These are phyloP conservation scores for Corythucha ciliata DNA, from an alignment of 2,888 invertebrate genomes.

Conservation along the genomic window DNA sequence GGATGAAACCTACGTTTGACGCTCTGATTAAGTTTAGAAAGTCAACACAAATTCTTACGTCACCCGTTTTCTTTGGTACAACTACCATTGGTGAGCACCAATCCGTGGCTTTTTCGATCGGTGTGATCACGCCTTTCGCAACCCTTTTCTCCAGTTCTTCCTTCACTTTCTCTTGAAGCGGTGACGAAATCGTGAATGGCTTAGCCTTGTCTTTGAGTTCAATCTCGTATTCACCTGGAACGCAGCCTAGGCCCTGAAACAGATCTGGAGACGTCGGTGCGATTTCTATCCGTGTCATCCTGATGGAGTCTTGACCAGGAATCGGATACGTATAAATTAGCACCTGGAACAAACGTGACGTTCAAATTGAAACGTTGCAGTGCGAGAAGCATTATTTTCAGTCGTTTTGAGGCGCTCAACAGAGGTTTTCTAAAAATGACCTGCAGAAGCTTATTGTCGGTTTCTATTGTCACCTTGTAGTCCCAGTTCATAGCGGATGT, in stretches of 20 bases:
- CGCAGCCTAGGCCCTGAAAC: conserved; percentile 4
- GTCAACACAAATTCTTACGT: conserved; percentile 20
- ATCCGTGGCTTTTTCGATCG: conserved; percentile 6
- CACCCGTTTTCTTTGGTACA: conserved; percentile 10
- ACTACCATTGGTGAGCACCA: conserved; percentile 21
- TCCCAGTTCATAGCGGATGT: no score
- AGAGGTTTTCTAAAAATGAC: no score
- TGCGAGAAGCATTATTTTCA: no score
- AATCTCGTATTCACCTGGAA: conserved; percentile 11
- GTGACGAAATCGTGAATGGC: background rate
- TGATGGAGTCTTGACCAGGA: no score
- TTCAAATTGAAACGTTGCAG: no score
- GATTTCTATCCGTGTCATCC: no score
- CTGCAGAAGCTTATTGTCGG: no score
- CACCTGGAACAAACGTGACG: no score
- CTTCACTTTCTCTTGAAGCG: background rate
- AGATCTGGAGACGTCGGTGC: background rate
- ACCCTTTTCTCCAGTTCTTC: conserved; percentile 12
- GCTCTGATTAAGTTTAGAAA: conserved; percentile 19
- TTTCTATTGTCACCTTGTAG: no score
- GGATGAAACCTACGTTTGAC: conserved; percentile 11
- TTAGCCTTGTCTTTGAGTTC: background rate
- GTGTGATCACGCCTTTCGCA: background rate
- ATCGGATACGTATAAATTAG: no score
- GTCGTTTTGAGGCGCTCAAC: no score